These are phyloP conservation scores for Cervus canadensis DNA, from an alignment of 2,113 vertebrate species.

Conservation along the genomic window DNA sequence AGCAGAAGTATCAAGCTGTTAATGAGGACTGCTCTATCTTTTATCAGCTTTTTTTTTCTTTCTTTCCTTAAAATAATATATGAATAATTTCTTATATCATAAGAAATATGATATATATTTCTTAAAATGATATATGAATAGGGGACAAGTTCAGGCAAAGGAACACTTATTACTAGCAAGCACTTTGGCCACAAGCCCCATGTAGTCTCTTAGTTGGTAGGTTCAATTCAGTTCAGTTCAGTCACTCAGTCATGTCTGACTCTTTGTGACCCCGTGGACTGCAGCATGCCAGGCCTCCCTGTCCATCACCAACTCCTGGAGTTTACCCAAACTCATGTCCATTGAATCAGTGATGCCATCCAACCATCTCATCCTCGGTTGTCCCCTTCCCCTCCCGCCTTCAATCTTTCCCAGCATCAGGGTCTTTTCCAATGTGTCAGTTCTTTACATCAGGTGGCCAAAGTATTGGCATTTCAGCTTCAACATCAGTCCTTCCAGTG, in stretches of 20 bases:
- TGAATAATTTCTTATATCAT: not conserved
- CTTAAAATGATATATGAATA: not conserved
- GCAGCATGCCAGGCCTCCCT: not conserved
- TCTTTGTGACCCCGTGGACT: rapidly evolving
- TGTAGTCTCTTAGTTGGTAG: not conserved
- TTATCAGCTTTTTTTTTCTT: not conserved
- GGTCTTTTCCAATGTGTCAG: not conserved
- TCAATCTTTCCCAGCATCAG: not conserved
- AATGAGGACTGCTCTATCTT: not conserved
- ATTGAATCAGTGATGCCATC: not conserved
- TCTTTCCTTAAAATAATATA: not conserved
- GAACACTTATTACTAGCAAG: not conserved
- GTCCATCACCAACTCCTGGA: not conserved
- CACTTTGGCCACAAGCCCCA: not conserved
- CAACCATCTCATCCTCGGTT: not conserved
- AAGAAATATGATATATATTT: not conserved
- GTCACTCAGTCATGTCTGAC: not conserved
- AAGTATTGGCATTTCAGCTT: not conserved
- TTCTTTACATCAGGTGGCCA: not conserved
- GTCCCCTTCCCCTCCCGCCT: not conserved
- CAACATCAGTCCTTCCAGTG: not conserved
- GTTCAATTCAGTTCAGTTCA: not conserved
- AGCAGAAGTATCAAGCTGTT: not conserved
- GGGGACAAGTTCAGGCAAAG: not conserved
- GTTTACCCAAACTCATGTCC: not conserved